Base-by-base conservation (phyloP, 1,140 invertebrate species). In the Cotesia chilonis region DNA sequence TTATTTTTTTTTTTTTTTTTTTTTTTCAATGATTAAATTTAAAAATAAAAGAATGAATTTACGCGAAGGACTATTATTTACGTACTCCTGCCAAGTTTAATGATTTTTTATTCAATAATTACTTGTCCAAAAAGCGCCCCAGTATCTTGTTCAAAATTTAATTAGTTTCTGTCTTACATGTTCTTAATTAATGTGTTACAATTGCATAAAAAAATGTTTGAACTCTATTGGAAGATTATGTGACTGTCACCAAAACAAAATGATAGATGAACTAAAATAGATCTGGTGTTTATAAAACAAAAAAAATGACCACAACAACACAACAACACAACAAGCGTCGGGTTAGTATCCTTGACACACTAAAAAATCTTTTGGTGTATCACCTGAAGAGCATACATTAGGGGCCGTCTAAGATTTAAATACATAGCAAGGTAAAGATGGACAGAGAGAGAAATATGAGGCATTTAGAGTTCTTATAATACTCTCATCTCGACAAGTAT, bases 321-420 rank as follows among this genome's bases (percentile, higher is more conserved):
- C 41, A 41, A 41, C 41, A 17, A 59, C 7, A 59, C 20, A 7
- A 59, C 17, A 59, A 59, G 3, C 57, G 57, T 59, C 20, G 57
- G 57, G 17, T 28, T 76, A 72, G 66, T 70, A 73, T 76, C 78
- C 78, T 79, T 79, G 78, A 78, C 78, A 79, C 67, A 77, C 51
- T 59, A 69, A 69, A 54, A 55, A 36, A 60, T 35, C 51, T 69
- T 47, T 52, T 47, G 20, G 65, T 52, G 68, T 69, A 52, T 69
- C 38, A 69, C 54, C 68, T 54, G 52, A 36, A 36, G 68, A 59
- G 68, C 35, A 36, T 14, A 20, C 51, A 20, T 17, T 55, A 28
- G 35, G 55, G 54, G 47, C 41, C 57, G 71, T 75, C 68, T 74
- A 71, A 73, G 77, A 76, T 75, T 78, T 74, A 77, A 79, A 79